A percentile compares a stretch with the other conserved stretches of the same genome.
These are phyloP conservation scores for Glossophaga mutica DNA, from an alignment of 2,797 vertebrate genomes.

Conservation along the genomic window DNA sequence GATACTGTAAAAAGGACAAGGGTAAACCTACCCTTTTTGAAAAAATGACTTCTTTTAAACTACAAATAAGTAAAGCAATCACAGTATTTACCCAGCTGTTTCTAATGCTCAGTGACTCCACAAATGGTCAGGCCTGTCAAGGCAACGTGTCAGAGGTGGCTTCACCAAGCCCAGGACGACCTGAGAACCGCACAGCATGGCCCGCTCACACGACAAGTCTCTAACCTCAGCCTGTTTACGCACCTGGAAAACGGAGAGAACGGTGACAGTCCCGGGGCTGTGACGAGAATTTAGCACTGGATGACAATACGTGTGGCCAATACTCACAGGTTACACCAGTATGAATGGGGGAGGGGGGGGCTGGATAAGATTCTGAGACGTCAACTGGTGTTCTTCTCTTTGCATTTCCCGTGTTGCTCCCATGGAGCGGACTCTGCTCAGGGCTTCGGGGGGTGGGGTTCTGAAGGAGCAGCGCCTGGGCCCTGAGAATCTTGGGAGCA, in stretches of 20 bases:
- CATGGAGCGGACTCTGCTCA: not conserved
- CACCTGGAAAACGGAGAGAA: not conserved
- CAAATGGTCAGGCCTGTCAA: no score
- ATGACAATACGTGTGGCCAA: not conserved
- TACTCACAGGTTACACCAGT: not conserved
- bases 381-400: not conserved
- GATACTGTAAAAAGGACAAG: not conserved
- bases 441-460: not conserved
- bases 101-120: no score
- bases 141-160: accelerated
- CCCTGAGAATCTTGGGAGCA: accelerated
- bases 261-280: not conserved
- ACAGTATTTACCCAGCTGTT: not conserved
- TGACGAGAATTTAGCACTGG: no score
- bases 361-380: not conserved
- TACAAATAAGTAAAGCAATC: not conserved
- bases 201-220: accelerated
- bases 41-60: not conserved
- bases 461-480: not conserved
- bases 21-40: not conserved
- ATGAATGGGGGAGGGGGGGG: not conserved
- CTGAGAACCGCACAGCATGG: not conserved
- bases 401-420: not conserved
- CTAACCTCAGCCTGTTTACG: not conserved
- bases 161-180: not conserved